Base-by-base conservation (phyloP, 53 echinoderm and acorn worm species). In the Holothuria scabra region DNA sequence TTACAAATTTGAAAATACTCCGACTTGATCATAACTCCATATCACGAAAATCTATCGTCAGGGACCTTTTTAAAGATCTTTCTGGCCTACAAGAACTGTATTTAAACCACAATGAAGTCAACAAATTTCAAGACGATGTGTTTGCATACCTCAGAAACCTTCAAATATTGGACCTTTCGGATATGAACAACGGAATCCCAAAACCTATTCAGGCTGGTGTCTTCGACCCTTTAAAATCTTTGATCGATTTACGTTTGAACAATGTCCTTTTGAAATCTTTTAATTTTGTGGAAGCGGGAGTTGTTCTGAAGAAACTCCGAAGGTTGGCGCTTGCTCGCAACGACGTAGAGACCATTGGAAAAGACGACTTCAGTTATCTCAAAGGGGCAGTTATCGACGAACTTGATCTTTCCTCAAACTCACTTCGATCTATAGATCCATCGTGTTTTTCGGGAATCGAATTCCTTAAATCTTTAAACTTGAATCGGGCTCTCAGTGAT, bases 11-110 rank as follows among this genome's bases (percentile, higher is more conserved):
- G 1, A 44, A 63, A 12, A 83, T 41, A 13, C 85, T 97, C 6
- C 80, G 92, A 55, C 81, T 97, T 34, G 74, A 88, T 2, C 81
- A 92, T 56, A 97, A 97, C 67, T 67, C 74, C 24, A 86, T 97
- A 22, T 94, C 92, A n/a, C 78, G 84, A 74, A 81, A 81, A 63
- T 63, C 62, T 1, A 69, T 97, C n/a, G 37, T 60, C 12, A 12
- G 52, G 22, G 83, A 75, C 14, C 72, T 88, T 74, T 97, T 97
- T 79, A 60, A 60, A 24, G 84, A 94, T 34, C 88, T 90, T 59
- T 28, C 35, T 1, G 84, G 72, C 28, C 67, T 97, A 12, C 59
- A 79, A 32, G 83, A 88, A 20, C 78, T 97, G 22, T 63, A 32
- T 29, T 62, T 97, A n/a, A 65, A 70, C 64, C 86, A 90, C 34